Conservation (phyloP, 2,113 vertebrate species). For the Haemorhous mexicanus region DNA sequence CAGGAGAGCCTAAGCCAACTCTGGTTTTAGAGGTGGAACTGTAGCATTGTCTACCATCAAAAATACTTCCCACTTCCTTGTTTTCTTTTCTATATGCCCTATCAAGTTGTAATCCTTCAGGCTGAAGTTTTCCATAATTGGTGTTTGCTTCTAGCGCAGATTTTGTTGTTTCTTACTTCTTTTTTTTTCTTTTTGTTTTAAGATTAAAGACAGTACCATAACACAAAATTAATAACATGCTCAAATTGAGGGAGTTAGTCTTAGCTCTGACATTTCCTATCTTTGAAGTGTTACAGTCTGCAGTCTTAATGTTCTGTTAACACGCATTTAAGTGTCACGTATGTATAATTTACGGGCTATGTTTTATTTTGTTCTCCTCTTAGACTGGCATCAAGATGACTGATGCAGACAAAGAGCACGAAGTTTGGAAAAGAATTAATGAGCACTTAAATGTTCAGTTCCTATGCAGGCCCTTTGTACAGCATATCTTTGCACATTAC, state of each 20-base stretch:
- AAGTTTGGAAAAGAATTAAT: neutral
- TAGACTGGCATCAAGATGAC: neutral
- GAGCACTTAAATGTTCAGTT: neutral
- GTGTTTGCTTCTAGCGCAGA: neutral
- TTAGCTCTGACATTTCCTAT: neutral
- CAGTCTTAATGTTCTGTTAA: neutral
- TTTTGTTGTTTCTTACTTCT: neutral
- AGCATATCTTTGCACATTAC: slow-evolving; percentile 10
- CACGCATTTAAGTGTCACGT: neutral
- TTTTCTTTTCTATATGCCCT: neutral
- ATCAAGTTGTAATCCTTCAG: neutral
- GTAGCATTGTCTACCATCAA: neutral
- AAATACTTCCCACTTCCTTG: neutral
- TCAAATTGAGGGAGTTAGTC: neutral
- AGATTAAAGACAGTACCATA: neutral
- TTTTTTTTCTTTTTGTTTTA: neutral
- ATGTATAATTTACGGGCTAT: neutral
- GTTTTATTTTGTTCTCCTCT: neutral
- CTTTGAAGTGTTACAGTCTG: slow-evolving; percentile 17
- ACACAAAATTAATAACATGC: neutral
- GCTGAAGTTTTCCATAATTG: neutral
- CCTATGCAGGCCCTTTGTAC: neutral
- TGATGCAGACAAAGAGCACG: neutral
- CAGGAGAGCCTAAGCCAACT: neutral
- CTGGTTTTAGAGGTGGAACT: neutral